Conservation (phyloP, 2,113 vertebrate genomes). For the Ictalurus punctatus region DNA sequence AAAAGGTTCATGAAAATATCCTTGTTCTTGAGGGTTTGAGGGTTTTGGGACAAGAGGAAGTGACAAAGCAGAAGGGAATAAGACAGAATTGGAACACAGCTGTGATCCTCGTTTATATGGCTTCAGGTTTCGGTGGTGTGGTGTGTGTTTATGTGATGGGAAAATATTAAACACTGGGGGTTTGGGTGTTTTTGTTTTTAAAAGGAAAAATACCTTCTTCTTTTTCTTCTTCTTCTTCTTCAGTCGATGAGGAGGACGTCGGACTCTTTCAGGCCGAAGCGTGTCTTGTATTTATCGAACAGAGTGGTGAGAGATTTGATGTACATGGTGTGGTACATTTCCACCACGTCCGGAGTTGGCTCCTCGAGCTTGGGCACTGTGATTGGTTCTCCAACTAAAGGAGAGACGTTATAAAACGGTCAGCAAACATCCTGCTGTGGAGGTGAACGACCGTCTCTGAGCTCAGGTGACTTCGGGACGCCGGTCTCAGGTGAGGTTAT, state of each 20-base stretch:
- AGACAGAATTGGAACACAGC: slow-evolving; percentile 10
- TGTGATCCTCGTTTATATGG: background rate
- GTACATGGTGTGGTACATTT: slow-evolving; percentile 90
- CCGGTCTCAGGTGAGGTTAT: background rate
- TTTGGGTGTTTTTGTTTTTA: background rate
- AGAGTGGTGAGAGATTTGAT: slow-evolving; percentile 83
- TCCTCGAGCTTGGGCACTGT: slow-evolving; percentile 87
- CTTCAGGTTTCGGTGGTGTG: background rate
- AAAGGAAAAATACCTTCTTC: background rate
- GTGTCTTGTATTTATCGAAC: slow-evolving; percentile 90
- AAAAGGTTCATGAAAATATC: background rate
- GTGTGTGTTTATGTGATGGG: background rate
- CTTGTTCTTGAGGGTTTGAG: background rate
- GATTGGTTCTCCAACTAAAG: slow-evolving; percentile 93
- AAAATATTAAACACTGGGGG: background rate
- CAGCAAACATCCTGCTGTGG: slow-evolving; percentile 1
- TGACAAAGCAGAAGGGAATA: background rate
- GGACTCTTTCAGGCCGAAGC: slow-evolving; percentile 82
- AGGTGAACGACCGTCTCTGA: background rate
- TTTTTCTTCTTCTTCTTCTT: slow-evolving; percentile 44
- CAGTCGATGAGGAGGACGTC: slow-evolving; percentile 85
- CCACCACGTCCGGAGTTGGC: slow-evolving; percentile 81
- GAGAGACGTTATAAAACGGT: slow-evolving; percentile 17
- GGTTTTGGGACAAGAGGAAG: background rate
- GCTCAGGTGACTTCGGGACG: background rate